Percentiles rank a stretch among this genome's conserved stretches.
phyloP scores from a whole-genome alignment of 2,888 invertebrate species.

The Oscheius sp. region DNA sequence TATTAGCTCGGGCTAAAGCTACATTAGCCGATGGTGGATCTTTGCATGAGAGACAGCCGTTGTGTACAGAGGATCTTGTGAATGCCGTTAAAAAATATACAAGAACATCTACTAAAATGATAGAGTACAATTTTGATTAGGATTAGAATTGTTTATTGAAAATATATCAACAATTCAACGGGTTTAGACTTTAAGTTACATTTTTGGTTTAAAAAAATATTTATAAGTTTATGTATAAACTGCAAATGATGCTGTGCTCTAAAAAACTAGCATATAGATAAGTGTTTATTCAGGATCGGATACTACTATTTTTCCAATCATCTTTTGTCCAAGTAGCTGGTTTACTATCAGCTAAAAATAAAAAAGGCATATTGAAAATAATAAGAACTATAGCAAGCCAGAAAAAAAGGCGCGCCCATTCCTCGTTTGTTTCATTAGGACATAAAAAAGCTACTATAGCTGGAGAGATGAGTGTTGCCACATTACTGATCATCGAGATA shows the following conservation, averaged over 20 bases:
- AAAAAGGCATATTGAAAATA: conserved; percentile 41
- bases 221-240: too few relatives aligned
- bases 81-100: conserved; percentile 40
- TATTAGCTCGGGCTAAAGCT: conserved; percentile 50
- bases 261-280: too few relatives aligned
- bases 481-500: conserved; percentile 39
- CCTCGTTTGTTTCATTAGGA: conserved; percentile 41
- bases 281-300: not conserved
- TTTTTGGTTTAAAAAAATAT: too few relatives aligned
- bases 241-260: too few relatives aligned
- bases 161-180: not conserved
- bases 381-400: conserved; percentile 34
- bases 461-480: conserved; percentile 42
- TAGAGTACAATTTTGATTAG: not conserved
- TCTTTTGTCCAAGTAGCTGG: conserved; percentile 43
- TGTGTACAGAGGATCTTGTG: conserved; percentile 39
- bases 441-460: conserved; percentile 42
- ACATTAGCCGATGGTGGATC: conserved; percentile 43
- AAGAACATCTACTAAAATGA: not conserved
- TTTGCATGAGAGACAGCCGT: conserved; percentile 29
- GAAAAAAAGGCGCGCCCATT: conserved; percentile 43
- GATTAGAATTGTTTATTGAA: not conserved
- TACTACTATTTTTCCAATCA: conserved; percentile 29
- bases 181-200: too few relatives aligned
- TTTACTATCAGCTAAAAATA: conserved; percentile 38